Percentiles rank a stretch among this genome's conserved stretches.
phyloP scores from a whole-genome alignment of 92 coral and sea anemone genomes.

The Hydrozoanthus gracilis region DNA sequence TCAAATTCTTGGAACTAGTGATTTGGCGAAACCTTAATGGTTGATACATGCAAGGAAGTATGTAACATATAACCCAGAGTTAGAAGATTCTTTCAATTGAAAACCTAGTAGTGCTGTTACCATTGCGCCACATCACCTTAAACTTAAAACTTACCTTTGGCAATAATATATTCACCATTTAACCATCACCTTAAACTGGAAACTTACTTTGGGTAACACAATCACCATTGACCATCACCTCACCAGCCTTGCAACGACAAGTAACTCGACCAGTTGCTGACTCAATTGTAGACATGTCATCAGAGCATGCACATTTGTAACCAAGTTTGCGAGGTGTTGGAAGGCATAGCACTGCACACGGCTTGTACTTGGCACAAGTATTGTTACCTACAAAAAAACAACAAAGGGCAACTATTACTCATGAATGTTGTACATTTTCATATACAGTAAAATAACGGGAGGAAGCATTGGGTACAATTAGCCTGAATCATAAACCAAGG shows the following conservation, averaged over 20 bases:
- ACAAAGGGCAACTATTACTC: neutral
- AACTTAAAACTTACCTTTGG: too few relatives aligned
- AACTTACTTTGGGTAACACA: conserved; percentile 80
- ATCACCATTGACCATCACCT: conserved; percentile 74
- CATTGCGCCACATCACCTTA: too few relatives aligned
- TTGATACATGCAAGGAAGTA: too few relatives aligned
- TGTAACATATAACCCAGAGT: too few relatives aligned
- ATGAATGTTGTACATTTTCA: neutral
- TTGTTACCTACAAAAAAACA: conserved; percentile 63
- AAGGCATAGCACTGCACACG: conserved; percentile 79
- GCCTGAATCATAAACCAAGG: too few relatives aligned
- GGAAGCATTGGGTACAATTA: neutral
- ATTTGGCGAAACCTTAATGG: too few relatives aligned
- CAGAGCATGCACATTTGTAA: conserved; percentile 87
- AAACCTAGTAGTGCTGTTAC: too few relatives aligned
- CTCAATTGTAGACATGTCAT: conserved; percentile 75
- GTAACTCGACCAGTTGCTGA: conserved; percentile 62
- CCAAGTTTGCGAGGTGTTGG: conserved; percentile 61
- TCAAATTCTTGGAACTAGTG: too few relatives aligned
- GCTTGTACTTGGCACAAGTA: conserved; percentile 58
- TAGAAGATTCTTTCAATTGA: too few relatives aligned
- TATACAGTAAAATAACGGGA: neutral
- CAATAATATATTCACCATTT: too few relatives aligned
- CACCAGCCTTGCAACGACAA: conserved; percentile 76
- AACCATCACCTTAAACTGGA: too few relatives aligned